phyloP scores from a whole-genome alignment of 2,113 vertebrate genomes.

The Pitta sordida region DNA sequence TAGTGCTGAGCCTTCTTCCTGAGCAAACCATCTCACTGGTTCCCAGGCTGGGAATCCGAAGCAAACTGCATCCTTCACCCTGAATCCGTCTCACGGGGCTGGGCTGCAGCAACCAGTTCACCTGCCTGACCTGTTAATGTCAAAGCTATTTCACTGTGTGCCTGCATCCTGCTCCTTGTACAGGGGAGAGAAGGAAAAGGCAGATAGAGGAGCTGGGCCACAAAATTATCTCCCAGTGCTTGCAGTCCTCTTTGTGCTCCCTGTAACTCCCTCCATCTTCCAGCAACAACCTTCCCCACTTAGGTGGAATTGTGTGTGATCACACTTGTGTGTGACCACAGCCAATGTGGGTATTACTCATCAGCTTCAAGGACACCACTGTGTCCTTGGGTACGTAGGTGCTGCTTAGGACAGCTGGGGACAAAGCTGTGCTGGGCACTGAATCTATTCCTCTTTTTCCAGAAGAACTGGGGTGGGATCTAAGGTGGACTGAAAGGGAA shows the following conservation, averaged over 20 bases:
- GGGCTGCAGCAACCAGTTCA: background rate
- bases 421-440: background rate
- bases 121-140: background rate
- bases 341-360: background rate
- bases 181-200: background rate
- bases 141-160: background rate
- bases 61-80: background rate
- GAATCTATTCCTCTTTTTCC: background rate
- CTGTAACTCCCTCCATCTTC: background rate
- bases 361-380: background rate
- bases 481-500: background rate
- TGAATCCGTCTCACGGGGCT: accelerated
- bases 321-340: background rate
- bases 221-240: background rate
- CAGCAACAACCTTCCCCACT: background rate
- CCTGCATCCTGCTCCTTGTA: background rate
- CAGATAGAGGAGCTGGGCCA: background rate
- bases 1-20: background rate
- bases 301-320: too few species aligned
- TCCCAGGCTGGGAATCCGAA: background rate
- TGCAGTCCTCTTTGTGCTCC: background rate
- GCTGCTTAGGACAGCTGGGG: background rate
- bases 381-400: accelerated
- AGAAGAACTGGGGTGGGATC: background rate
- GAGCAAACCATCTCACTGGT: accelerated